Base-by-base conservation (phyloP, 2,888 invertebrate species). In the Eupithecia insigniata region DNA sequence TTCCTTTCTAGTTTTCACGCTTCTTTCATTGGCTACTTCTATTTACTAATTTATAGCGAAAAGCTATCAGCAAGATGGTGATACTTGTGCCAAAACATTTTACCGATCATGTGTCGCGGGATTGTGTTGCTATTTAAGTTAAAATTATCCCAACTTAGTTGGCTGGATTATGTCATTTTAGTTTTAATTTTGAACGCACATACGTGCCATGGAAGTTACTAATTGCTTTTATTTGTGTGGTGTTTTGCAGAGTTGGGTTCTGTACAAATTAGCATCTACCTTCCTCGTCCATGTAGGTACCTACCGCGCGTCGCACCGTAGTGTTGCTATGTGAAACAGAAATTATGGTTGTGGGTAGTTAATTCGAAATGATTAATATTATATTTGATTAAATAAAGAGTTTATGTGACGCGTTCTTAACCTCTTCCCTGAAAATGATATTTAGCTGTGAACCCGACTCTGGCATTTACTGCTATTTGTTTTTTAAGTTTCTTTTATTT, bases 331-430 rank as follows among this genome's bases (percentile, higher is more conserved):
- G 85, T 87, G 55, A 75, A 88, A 89, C 90, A 85, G 89, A 90
- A 92, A 90, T 87, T 87, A 93, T 91, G 93, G 93, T 94, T 94
- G 93, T 94, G 93, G 64, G 92, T 94, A 94, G 93, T 89, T 92
- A 92, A 89, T 91, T 90, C 88, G 92, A 92, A 92, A 92, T 91
- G 88, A 89, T n/a, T n/a, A n/a, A n/a, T n/a, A n/a, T n/a, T 91
- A 90, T 91, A 90, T 89, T 88, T 88, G 89, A 87, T 84, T 88
- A 62, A n/a, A 86, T 89, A 90, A 88, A 74, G 73, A 81, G 26
- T 64, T 64, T 82, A 84, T 81, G 89, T 89, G 92, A 82, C 90
- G 91, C 84, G 85, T 83, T n/a, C 70, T 79, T 69, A 82, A 81
- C 82, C 85, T 83, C 79, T 84, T 86, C 86, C 36, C 81, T 76